Conservation (phyloP, 2,888 invertebrate genomes). For the Junonia oenone region DNA sequence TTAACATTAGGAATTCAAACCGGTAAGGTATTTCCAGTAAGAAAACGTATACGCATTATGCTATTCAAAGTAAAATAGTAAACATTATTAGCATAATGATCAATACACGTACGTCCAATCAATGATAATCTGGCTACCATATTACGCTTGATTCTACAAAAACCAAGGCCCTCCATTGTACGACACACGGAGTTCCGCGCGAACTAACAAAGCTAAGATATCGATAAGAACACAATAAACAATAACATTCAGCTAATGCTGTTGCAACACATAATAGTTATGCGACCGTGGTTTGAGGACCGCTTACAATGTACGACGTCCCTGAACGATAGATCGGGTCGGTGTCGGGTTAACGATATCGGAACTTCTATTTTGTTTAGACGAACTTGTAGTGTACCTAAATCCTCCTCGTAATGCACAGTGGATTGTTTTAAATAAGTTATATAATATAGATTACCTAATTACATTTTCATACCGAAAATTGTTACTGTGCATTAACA, state of each 20-base stretch:
- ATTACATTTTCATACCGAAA: no score
- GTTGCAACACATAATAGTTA: slow-evolving; percentile 54
- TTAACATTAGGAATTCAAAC: no score
- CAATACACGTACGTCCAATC: slow-evolving; percentile 23
- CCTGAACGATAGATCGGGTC: slow-evolving; percentile 9
- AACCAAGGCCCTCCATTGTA: slow-evolving; percentile 65
- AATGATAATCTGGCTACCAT: slow-evolving; percentile 35
- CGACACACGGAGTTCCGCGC: slow-evolving; percentile 42
- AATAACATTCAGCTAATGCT: slow-evolving; percentile 67
- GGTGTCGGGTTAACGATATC: not conserved
- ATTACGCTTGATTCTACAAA: slow-evolving; percentile 51
- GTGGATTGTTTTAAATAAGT: no score
- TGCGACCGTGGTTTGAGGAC: slow-evolving; percentile 51
- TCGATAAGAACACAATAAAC: slow-evolving; percentile 78
- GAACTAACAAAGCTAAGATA: slow-evolving; percentile 58
- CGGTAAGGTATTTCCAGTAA: no score
- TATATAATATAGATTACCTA: no score
- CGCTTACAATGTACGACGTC: slow-evolving; percentile 38
- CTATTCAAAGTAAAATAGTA: not conserved
- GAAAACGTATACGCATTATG: no score
- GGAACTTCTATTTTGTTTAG: no score
- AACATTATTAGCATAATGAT: slow-evolving; percentile 21
- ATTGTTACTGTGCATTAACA: no score
- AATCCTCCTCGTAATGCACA: no score
- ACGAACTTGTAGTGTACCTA: no score